Conservation (phyloP, 1,140 invertebrate species). For the Drosophila bifasciata region DNA sequence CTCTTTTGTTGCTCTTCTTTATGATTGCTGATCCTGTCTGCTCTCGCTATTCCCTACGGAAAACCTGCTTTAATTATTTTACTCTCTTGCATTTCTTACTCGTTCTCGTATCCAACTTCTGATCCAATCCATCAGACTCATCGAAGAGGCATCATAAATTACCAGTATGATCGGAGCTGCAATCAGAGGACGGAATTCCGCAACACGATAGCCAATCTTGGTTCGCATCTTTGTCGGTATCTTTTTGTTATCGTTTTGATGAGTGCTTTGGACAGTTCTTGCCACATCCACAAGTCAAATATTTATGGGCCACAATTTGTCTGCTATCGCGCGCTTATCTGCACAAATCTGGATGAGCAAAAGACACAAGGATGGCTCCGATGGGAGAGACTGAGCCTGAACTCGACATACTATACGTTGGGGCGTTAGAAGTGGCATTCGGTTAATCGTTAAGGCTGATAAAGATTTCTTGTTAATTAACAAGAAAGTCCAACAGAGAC, state of each 20-base stretch:
- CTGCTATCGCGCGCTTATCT: conserved; percentile 64
- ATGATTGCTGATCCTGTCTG: too few relatives aligned
- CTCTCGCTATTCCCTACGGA: too few relatives aligned
- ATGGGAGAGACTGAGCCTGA: neutral
- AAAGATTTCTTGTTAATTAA: conserved; percentile 76
- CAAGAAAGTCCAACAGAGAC: conserved; percentile 66
- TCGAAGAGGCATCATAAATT: too few relatives aligned
- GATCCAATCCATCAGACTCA: too few relatives aligned
- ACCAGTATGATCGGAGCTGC: too few relatives aligned
- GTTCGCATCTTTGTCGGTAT: conserved; percentile 1
- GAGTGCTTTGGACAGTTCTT: conserved; percentile 32
- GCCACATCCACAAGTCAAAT: conserved; percentile 4
- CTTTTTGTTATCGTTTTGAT: conserved; percentile 1
- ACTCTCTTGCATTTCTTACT: too few relatives aligned
- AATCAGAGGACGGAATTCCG: neutral
- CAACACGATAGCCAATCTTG: conserved; percentile 13
- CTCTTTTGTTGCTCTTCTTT: too few relatives aligned
- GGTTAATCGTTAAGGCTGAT: conserved; percentile 64
- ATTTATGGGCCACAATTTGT: conserved; percentile 72
- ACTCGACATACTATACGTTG: neutral
- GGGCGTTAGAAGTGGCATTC: conserved; percentile 50
- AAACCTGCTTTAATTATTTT: too few relatives aligned
- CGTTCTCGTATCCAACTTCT: too few relatives aligned
- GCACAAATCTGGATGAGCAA: conserved; percentile 7
- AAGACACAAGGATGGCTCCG: neutral